A percentile compares a stretch with the other conserved stretches of the same genome.
Evolutionary conservation across 2,113 vertebrate species (phyloP).

Genomic region (Uria aalge): DNA sequence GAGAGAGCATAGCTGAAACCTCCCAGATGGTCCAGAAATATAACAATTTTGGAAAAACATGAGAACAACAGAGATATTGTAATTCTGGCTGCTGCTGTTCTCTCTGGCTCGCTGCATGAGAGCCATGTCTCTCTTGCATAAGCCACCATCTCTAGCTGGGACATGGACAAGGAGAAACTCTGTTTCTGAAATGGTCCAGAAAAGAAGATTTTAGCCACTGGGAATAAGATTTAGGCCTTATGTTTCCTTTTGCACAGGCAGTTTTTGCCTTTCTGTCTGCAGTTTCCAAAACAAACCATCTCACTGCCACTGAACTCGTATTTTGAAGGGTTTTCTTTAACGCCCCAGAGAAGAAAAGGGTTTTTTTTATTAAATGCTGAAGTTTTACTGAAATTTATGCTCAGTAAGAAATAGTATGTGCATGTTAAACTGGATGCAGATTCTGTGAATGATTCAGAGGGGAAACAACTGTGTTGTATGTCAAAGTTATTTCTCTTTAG

Average conservation of each 20-base stretch:
- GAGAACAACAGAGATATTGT: neutral
- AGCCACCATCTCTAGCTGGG: neutral
- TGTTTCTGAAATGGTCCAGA: neutral
- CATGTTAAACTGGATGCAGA: accelerated
- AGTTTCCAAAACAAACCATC: neutral
- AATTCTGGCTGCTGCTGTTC: neutral
- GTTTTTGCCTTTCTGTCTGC: neutral
- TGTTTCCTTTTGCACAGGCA: neutral
- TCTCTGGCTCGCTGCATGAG: neutral
- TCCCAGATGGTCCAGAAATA: neutral
- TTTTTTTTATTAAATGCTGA: neutral
- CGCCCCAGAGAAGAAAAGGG: neutral
- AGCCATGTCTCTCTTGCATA: neutral
- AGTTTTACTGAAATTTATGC: neutral
- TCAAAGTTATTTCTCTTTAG: neutral
- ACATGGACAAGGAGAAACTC: neutral
- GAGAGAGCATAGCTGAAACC: neutral
- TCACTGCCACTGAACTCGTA: neutral
- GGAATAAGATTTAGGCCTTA: neutral
- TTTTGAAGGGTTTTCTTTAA: neutral
- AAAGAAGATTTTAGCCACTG: neutral
- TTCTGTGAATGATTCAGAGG: neutral
- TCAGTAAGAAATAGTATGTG: neutral
- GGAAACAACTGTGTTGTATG: neutral
- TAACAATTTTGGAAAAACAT: neutral